Base-by-base conservation (phyloP, 2,113 vertebrate genomes). In the Chlamydotis undulata region DNA sequence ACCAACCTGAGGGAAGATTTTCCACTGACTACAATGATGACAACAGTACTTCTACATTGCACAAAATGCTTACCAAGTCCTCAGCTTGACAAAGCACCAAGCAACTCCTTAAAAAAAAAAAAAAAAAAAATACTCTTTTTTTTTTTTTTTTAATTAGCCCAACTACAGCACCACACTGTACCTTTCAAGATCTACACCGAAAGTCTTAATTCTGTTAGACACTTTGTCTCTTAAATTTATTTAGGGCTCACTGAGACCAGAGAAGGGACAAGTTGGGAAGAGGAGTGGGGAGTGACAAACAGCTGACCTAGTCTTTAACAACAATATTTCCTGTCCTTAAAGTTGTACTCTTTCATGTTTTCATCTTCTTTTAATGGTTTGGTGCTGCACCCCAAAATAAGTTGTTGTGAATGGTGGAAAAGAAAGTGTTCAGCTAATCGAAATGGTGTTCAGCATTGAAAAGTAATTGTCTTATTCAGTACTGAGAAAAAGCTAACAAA, bases 401-500 rank as follows among this genome's bases (percentile, higher is more conserved):
- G 14, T 70, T 95, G 56, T 68, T 87, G 39, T 52, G 37, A 93
- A 78, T 19, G 12, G 2, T 2, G 37, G 71, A n/a, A 57, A 88
- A 55, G 5, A 56, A 92, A 95, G 21, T 57, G n/a, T 87, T 87
- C 45, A 64, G 33, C 37, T 93, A 87, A 64, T 56, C 95, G 70
- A 96, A 86, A 53, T 49, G 2, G 52, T 63, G 61, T 94, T 97
- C 89, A 96, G 91, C n/a, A 93, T 95, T 95, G 92, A 63, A 94
- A 97, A 96, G 77, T 90, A 86, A 79, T 93, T 93, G 45, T 64
- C 47, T 67, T 75, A 73, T 92, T 94, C 53, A 69, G 45, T 86
- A 69, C 33, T 89, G 87, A 96, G 87, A 82, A 79, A 94, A 84
- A 89, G 82, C 73, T 53, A 93, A 95, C 93, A 96, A 96, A 96